Percentiles rank a stretch among this genome's conserved stretches.
These are phyloP conservation scores for Dendronephthya gigantea DNA, from an alignment of 64 coral and sea anemone species.

Conservation along the genomic window DNA sequence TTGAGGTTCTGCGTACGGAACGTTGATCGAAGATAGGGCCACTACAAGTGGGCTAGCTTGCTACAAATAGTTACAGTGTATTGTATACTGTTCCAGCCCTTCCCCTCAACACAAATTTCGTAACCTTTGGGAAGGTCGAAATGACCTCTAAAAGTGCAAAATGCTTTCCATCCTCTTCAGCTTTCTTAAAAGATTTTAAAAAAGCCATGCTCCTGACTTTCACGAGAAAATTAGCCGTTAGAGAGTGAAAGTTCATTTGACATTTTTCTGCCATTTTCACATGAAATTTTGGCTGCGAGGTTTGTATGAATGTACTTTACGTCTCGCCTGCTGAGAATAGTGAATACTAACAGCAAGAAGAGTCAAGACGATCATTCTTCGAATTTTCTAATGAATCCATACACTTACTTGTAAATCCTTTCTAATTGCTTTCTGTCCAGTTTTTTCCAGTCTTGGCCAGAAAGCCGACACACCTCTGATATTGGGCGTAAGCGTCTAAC, in stretches of 20 bases:
- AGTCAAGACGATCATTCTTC: no score
- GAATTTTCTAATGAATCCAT: no score
- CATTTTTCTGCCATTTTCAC: no score
- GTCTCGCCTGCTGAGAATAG: no score
- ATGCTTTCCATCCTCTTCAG: not conserved
- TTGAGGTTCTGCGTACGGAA: not conserved
- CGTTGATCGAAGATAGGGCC: not conserved
- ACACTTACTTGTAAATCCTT: not conserved
- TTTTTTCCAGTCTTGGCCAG: not conserved
- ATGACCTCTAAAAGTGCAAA: not conserved
- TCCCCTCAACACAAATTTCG: not conserved
- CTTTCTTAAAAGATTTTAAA: not conserved
- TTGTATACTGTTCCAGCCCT: not conserved
- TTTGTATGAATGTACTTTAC: no score
- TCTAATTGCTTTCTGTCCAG: not conserved
- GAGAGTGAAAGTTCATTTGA: no score
- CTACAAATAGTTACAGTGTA: no score
- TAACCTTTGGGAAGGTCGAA: not conserved
- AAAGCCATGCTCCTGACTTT: slow-evolving; percentile 7
- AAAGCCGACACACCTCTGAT: not conserved
- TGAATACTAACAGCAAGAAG: no score
- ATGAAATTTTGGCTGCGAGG: no score
- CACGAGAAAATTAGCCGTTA: no score
- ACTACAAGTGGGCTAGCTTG: not conserved
- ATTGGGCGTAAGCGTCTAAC: not conserved